A percentile compares a stretch with the other conserved stretches of the same genome.
These are phyloP conservation scores for Taurulus bubalis DNA, from an alignment of 2,113 vertebrate species.

Conservation along the genomic window DNA sequence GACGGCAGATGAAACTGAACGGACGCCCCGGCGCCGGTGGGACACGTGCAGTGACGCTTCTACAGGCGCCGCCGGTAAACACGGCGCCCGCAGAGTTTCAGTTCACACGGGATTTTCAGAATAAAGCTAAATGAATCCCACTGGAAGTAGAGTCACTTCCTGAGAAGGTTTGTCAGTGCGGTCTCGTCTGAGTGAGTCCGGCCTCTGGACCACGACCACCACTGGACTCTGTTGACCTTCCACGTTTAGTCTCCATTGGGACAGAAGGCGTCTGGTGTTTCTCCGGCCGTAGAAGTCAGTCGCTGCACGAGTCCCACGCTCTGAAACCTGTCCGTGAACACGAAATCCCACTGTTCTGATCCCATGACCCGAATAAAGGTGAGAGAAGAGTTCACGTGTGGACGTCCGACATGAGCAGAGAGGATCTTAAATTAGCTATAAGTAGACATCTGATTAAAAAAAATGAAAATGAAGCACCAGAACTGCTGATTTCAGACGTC, in stretches of 20 bases:
- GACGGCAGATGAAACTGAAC: conserved; percentile 40
- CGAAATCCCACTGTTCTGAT: background rate
- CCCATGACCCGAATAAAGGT: conserved; percentile 8
- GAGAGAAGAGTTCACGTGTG: conserved; percentile 18
- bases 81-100: background rate
- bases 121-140: background rate
- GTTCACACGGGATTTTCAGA: background rate
- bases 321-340: background rate
- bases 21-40: conserved; percentile 29
- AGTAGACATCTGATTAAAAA: background rate
- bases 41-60: conserved; percentile 59
- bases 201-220: background rate
- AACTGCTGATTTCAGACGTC: conserved; percentile 59
- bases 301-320: conserved; percentile 47
- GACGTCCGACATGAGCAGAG: conserved; percentile 61
- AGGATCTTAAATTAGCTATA: background rate
- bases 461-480: background rate
- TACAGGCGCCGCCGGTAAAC: conserved; percentile 28
- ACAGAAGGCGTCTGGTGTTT: conserved; percentile 59
- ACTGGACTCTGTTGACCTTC: conserved; percentile 40
- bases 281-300: conserved; percentile 61
- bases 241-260: conserved; percentile 55
- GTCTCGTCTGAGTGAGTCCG: background rate
- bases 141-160: background rate
- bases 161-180: background rate